phyloP scores from a whole-genome alignment of 2,888 invertebrate species.

The Melipona bicolor region DNA sequence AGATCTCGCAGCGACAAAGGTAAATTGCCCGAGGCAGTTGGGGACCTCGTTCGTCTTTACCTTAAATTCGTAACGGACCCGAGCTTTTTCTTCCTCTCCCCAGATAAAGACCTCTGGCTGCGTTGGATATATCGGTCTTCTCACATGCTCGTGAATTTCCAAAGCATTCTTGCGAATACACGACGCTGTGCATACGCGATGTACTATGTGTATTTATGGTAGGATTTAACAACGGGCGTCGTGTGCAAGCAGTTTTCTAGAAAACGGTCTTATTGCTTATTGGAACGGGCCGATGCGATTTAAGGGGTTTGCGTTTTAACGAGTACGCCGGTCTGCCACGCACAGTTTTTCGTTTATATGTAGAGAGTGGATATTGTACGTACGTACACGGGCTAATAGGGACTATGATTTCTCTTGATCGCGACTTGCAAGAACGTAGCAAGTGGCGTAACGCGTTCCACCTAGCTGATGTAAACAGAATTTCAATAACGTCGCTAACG shows the following conservation, averaged over 20 bases:
- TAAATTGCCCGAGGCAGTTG: slow-evolving; percentile 5
- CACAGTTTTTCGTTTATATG: slow-evolving; percentile 15
- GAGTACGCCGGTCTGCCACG: not conserved
- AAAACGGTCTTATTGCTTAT: not conserved
- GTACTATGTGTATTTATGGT: not conserved
- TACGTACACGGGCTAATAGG: not conserved
- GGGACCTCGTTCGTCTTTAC: slow-evolving; percentile 31
- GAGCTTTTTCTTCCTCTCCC: not conserved
- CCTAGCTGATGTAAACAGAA: slow-evolving; percentile 50
- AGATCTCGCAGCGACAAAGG: slow-evolving; percentile 3
- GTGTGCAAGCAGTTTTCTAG: not conserved
- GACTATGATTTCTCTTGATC: slow-evolving; percentile 52
- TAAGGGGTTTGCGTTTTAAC: slow-evolving; percentile 1
- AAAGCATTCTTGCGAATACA: not conserved
- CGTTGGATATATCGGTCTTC: not conserved
- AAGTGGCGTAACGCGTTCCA: slow-evolving; percentile 48
- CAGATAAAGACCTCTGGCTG: not conserved
- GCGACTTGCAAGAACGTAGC: slow-evolving; percentile 22
- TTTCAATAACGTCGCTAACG: slow-evolving; percentile 41
- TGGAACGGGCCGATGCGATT: not conserved
- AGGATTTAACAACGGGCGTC: not conserved
- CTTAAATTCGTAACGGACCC: slow-evolving; percentile 22
- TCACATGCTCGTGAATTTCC: not conserved
- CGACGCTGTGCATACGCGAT: not conserved
- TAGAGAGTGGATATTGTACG: slow-evolving; percentile 16